phyloP scores from a whole-genome alignment of 2,797 vertebrate genomes.

The Xiphophorus birchmanni region DNA sequence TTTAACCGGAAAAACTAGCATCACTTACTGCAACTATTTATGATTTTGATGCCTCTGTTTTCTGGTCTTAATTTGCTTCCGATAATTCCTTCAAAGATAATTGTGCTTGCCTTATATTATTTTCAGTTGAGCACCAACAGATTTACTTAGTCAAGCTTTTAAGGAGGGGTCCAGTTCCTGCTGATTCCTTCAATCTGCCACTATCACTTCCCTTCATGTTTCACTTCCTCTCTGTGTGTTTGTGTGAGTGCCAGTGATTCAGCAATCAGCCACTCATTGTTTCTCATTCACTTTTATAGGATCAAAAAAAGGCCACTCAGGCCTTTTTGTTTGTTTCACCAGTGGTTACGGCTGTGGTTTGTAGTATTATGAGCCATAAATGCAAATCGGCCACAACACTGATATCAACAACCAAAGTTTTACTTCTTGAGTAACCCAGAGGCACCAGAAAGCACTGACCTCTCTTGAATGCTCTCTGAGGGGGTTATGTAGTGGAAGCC shows the following conservation, averaged over 20 bases:
- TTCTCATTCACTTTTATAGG: conserved; percentile 15
- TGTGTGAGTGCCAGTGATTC: conserved; percentile 35
- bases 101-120: conserved; percentile 35
- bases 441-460: background rate
- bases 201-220: conserved; percentile 59
- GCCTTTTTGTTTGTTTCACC: background rate
- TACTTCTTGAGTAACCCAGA: background rate
- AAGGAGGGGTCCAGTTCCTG: conserved; percentile 57
- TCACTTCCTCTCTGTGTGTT: conserved; percentile 43
- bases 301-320: conserved; percentile 17
- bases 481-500: background rate
- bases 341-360: background rate
- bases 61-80: conserved; percentile 15
- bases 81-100: conserved; percentile 25
- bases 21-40: conserved; percentile 7
- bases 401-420: background rate
- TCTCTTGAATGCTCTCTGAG: conserved; percentile 1
- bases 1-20: background rate
- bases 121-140: conserved; percentile 43
- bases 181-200: conserved; percentile 55
- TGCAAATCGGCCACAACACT: background rate
- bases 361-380: background rate
- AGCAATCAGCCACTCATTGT: conserved; percentile 43
- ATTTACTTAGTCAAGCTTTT: conserved; percentile 62
- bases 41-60: background rate